These are phyloP conservation scores for Therioaphis trifolii DNA, from an alignment of 2,888 invertebrate species.

Conservation along the genomic window DNA sequence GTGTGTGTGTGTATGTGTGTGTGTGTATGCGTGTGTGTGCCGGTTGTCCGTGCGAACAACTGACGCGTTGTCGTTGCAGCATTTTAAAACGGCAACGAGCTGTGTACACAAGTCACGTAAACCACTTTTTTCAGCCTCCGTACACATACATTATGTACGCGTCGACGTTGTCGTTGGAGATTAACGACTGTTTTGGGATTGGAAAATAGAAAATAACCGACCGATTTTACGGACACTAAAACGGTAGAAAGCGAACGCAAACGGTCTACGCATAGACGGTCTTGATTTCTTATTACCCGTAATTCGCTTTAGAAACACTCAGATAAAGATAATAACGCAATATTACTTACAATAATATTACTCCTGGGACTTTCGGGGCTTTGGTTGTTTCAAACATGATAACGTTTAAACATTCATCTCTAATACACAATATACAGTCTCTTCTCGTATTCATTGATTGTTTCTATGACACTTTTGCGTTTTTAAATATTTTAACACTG, in stretches of 20 bases:
- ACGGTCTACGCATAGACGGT: background rate
- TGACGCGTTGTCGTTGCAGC: background rate
- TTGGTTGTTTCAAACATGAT: conserved; percentile 2
- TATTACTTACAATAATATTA: too few relatives aligned
- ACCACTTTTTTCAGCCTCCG: conserved; percentile 27
- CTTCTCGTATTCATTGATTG: background rate
- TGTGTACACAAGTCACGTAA: conserved; percentile 53
- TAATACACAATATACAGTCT: background rate
- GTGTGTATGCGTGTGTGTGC: too few relatives aligned
- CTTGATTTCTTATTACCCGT: conserved; percentile 20
- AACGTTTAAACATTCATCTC: background rate
- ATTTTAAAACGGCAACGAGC: background rate
- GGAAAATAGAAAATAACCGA: conserved; percentile 1
- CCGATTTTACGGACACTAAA: background rate
- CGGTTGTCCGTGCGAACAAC: background rate
- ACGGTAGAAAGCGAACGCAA: background rate
- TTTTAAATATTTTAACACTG: background rate
- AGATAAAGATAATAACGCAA: background rate
- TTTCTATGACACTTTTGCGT: background rate
- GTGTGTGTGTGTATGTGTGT: too few relatives aligned
- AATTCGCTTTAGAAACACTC: background rate
- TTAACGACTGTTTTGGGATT: conserved; percentile 49
- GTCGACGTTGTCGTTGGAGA: background rate
- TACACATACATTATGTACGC: conserved; percentile 7
- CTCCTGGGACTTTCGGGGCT: background rate